Percentiles rank a stretch among this genome's conserved stretches.
These are phyloP conservation scores for Xiphias gladius DNA, from an alignment of 2,113 vertebrate genomes.

Conservation along the genomic window DNA sequence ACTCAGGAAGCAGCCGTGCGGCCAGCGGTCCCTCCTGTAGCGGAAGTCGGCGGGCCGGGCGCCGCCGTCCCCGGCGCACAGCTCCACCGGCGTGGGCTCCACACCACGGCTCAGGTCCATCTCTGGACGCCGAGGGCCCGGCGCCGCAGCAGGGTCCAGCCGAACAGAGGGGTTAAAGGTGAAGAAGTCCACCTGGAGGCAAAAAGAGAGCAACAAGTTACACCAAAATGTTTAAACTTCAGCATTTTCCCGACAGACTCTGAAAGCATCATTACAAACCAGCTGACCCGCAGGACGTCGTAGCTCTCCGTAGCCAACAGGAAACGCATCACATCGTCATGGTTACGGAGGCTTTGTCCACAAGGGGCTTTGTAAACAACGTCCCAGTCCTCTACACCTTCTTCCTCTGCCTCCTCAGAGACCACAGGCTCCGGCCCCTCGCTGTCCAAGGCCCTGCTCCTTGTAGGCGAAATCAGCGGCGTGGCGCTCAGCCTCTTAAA, in stretches of 20 bases:
- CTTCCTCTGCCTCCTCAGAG: neutral
- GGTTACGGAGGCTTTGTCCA: constrained; percentile 87
- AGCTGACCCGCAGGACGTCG: constrained; percentile 84
- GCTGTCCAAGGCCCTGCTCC: fast-evolving
- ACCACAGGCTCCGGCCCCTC: neutral
- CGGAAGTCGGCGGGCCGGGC: constrained; percentile 87
- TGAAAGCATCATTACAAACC: neutral
- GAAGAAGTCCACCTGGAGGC: constrained; percentile 88
- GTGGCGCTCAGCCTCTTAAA: constrained; percentile 88
- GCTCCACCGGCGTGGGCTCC: constrained; percentile 88
- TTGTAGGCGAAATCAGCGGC: constrained; percentile 26
- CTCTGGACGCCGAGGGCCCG: constrained; percentile 68
- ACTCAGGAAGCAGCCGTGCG: constrained; percentile 89
- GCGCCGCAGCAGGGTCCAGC: constrained; percentile 74
- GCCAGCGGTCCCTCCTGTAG: constrained; percentile 92
- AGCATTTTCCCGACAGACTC: neutral
- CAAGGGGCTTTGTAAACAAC: constrained; percentile 93
- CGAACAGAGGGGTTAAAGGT: constrained; percentile 89
- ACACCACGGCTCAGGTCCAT: constrained; percentile 90
- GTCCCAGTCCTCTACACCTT: constrained; percentile 56
- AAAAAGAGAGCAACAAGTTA: neutral
- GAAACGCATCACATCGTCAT: constrained; percentile 88
- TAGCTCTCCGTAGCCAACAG: constrained; percentile 87
- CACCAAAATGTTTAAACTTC: too few relatives aligned
- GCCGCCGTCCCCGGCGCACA: constrained; percentile 83